Conservation (phyloP, 2,888 invertebrate species). For the Cerceris rybyensis region DNA sequence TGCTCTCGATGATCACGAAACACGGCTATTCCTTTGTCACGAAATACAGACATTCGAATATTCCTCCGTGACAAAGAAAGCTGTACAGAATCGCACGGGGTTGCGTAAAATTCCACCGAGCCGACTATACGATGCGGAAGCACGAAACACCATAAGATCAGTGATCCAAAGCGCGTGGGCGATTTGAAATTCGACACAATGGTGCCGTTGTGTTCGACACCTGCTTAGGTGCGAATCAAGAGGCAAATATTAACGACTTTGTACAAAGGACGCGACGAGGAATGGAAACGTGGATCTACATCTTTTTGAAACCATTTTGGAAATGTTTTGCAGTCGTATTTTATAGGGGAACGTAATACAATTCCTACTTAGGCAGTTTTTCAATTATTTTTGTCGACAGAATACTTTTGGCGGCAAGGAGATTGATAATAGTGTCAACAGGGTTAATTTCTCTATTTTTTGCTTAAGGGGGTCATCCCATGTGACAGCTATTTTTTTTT, state of each 20-base stretch:
- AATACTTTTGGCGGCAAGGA: too few species aligned
- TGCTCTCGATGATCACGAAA: too few species aligned
- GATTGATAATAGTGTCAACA: too few species aligned
- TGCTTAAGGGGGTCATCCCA: too few species aligned
- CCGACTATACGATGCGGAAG: conserved; percentile 68
- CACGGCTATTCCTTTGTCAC: conserved; percentile 9
- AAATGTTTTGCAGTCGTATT: too few species aligned
- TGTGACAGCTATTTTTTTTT: too few species aligned
- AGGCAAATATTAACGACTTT: conserved; percentile 70
- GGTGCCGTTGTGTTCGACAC: conserved; percentile 70
- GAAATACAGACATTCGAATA: conserved; percentile 3
- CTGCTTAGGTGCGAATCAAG: conserved; percentile 73
- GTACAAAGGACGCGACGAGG: not conserved
- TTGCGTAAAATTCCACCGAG: conserved; percentile 73
- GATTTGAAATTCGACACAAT: conserved; percentile 67
- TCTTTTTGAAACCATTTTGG: not conserved
- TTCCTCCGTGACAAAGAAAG: conserved; percentile 10
- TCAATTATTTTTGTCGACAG: too few species aligned
- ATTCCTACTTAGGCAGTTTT: too few species aligned
- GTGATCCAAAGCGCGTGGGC: conserved; percentile 69
- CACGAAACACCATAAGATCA: conserved; percentile 69
- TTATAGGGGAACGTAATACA: too few species aligned
- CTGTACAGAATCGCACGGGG: not conserved
- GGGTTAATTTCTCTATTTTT: too few species aligned
- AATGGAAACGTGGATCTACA: not conserved